Conservation (phyloP, 2,113 vertebrate genomes). For the Paramisgurnus dabryanus region DNA sequence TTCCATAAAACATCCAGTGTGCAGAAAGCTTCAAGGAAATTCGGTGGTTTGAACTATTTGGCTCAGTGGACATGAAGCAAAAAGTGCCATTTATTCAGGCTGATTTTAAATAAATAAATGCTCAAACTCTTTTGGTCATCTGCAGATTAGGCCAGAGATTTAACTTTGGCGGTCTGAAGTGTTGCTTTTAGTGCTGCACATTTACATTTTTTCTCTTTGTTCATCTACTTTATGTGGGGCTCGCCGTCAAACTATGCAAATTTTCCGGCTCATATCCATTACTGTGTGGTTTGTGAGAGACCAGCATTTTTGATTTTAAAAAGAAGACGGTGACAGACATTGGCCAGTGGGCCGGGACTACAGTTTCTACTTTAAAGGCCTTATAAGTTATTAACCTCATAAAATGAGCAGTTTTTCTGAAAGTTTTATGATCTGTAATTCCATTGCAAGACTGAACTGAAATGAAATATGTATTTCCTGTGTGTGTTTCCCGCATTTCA, state of each 20-base stretch:
- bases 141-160: constrained; percentile 68
- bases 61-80: constrained; percentile 63
- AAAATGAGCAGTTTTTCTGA: not conserved
- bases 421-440: not conserved
- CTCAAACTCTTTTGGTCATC: constrained; percentile 66
- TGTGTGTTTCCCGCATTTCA: too few species aligned
- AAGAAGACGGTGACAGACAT: constrained; percentile 36
- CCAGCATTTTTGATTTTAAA: constrained; percentile 51
- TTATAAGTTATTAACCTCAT: not conserved
- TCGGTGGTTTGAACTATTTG: constrained; percentile 59
- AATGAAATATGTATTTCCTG: not conserved
- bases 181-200: constrained; percentile 62
- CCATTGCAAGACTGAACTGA: not conserved
- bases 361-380: constrained; percentile 61
- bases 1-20: constrained; percentile 67
- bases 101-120: constrained; percentile 79
- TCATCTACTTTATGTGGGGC: constrained; percentile 51
- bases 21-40: constrained; percentile 65
- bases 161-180: constrained; percentile 58
- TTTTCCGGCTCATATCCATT: constrained; percentile 61
- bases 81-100: constrained; percentile 65
- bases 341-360: constrained; percentile 49
- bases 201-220: constrained; percentile 66
- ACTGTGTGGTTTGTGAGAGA: constrained; percentile 54
- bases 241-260: constrained; percentile 63